A percentile compares a stretch with the other conserved stretches of the same genome.
Evolutionary conservation across 2,888 invertebrate species (phyloP).

Genomic region (Ophion ventricosus): DNA sequence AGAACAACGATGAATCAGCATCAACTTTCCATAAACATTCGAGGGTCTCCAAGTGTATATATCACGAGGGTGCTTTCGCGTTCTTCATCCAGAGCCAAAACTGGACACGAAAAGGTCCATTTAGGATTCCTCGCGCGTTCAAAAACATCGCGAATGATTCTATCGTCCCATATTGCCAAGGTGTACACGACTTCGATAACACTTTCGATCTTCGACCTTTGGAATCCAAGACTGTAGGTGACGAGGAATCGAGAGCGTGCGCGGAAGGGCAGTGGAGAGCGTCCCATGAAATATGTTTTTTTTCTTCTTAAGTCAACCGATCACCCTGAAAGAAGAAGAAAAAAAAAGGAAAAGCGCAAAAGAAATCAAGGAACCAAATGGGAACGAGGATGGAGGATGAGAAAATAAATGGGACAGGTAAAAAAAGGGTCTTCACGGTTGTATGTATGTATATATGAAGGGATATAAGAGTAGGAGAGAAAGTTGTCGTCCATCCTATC

Average conservation of each 20-base stretch:
- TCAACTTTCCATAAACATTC: slow-evolving; percentile 30
- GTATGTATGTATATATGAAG: background rate
- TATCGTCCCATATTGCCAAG: slow-evolving; percentile 27
- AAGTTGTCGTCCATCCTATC: slow-evolving; percentile 59
- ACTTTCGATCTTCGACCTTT: slow-evolving; percentile 45
- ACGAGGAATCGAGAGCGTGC: slow-evolving; percentile 4
- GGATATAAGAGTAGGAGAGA: slow-evolving; percentile 35
- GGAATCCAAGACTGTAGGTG: slow-evolving; percentile 19
- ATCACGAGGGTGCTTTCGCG: background rate
- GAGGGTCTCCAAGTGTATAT: background rate
- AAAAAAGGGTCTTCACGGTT: slow-evolving; percentile 23
- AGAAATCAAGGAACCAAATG: slow-evolving; percentile 13
- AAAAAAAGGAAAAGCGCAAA: slow-evolving; percentile 20
- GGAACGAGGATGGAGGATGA: slow-evolving; percentile 17
- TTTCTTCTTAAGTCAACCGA: slow-evolving; percentile 55
- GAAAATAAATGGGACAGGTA: slow-evolving; percentile 29
- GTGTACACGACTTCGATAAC: slow-evolving; percentile 37
- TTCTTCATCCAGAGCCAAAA: slow-evolving; percentile 32
- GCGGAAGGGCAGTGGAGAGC: slow-evolving; percentile 29
- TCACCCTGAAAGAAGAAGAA: slow-evolving; percentile 35
- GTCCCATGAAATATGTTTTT: slow-evolving; percentile 55
- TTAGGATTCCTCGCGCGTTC: slow-evolving; percentile 42
- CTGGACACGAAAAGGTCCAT: slow-evolving; percentile 20
- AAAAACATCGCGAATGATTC: slow-evolving; percentile 36
- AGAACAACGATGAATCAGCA: slow-evolving; percentile 18